Conservation (phyloP, 2,113 vertebrate genomes). For the Clinocottus analis region DNA sequence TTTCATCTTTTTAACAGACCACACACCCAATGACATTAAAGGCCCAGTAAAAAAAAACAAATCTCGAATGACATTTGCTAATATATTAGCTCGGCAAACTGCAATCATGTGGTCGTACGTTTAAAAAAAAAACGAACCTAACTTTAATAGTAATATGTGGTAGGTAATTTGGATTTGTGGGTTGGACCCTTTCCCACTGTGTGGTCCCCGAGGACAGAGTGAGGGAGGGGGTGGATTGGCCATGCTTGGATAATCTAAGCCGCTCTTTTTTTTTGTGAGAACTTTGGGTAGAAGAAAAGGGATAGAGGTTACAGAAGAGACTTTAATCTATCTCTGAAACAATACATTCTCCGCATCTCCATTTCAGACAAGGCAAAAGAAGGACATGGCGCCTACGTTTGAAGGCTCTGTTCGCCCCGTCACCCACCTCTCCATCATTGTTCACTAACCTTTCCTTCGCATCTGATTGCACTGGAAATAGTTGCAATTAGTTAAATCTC, state of each 20-base stretch:
- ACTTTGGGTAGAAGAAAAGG: conserved; percentile 35
- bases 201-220: conserved; percentile 81
- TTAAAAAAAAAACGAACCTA: conserved; percentile 53
- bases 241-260: conserved; percentile 88
- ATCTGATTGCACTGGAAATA: conserved; percentile 79
- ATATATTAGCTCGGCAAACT: conserved; percentile 59
- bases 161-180: conserved; percentile 67
- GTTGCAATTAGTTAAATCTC: conserved; percentile 89
- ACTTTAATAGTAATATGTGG: conserved; percentile 65
- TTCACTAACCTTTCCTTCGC: conserved; percentile 76
- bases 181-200: conserved; percentile 80
- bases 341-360: conserved; percentile 80
- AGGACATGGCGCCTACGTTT: conserved; percentile 76
- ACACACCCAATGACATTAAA: conserved; percentile 69
- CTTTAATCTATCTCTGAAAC: conserved; percentile 78
- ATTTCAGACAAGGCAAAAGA: conserved; percentile 78
- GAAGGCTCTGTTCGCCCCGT: conserved; percentile 64
- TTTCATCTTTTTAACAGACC: conserved; percentile 68
- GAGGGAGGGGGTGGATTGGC: conserved; percentile 73
- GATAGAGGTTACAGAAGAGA: conserved; percentile 52
- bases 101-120: conserved; percentile 79
- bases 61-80: conserved; percentile 50
- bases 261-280: conserved; percentile 62
- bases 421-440: conserved; percentile 45
- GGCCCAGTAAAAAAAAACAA: conserved; percentile 24